Percentiles rank a stretch among this genome's conserved stretches.
These are phyloP conservation scores for Chesias legatella DNA, from an alignment of 2,888 invertebrate genomes.

Conservation along the genomic window DNA sequence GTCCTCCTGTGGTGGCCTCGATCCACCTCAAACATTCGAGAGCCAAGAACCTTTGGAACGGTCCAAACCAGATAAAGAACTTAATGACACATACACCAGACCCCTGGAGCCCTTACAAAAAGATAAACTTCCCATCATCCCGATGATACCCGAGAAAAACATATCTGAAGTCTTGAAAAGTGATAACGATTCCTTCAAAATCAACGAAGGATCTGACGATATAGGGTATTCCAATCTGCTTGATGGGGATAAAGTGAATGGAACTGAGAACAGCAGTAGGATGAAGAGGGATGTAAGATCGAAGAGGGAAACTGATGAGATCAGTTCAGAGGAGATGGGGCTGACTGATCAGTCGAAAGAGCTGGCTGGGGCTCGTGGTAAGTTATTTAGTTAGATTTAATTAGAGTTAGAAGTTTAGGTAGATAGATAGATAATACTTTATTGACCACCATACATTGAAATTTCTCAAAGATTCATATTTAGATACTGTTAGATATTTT, in stretches of 20 bases:
- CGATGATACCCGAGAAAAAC: slow-evolving; percentile 53
- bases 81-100: slow-evolving; percentile 56
- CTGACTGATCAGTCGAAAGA: slow-evolving; percentile 48
- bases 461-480: too few relatives aligned
- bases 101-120: slow-evolving; percentile 45
- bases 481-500: too few relatives aligned
- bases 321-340: slow-evolving; percentile 59
- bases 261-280: slow-evolving; percentile 41
- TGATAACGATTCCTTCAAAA: slow-evolving; percentile 53
- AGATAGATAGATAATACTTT: too few relatives aligned
- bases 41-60: slow-evolving; percentile 63
- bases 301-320: slow-evolving; percentile 34
- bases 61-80: slow-evolving; percentile 56
- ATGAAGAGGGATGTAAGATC: slow-evolving; percentile 50
- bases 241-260: slow-evolving; percentile 53
- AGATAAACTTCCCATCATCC: slow-evolving; percentile 55
- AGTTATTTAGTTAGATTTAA: slow-evolving; percentile 10
- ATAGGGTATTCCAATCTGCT: slow-evolving; percentile 56
- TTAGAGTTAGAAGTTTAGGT: too few relatives aligned
- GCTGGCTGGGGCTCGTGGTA: slow-evolving; percentile 42
- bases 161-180: slow-evolving; percentile 48
- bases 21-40: slow-evolving; percentile 63
- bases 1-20: slow-evolving; percentile 68
- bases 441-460: too few relatives aligned
- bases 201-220: slow-evolving; percentile 44